Evolutionary conservation across 2,888 invertebrate species (phyloP).

Genomic region (Autographa gamma): DNA sequence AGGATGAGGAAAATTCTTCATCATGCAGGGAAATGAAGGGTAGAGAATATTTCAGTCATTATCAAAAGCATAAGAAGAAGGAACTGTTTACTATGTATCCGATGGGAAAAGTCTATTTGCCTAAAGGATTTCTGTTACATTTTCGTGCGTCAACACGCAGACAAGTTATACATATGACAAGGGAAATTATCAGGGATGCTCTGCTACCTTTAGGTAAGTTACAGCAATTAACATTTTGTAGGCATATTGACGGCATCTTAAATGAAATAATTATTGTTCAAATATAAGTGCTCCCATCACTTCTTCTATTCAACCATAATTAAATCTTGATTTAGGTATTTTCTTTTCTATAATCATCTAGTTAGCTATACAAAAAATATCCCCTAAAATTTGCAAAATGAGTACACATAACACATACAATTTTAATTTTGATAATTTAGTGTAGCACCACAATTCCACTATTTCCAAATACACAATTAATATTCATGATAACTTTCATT

Average conservation of each 20-base stretch:
- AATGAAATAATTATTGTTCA: no score
- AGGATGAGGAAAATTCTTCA: neutral
- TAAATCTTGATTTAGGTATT: no score
- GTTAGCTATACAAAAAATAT: no score
- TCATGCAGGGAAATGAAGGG: constrained; percentile 6
- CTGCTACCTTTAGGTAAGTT: constrained; percentile 23
- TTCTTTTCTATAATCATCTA: no score
- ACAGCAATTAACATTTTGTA: no score
- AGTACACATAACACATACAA: no score
- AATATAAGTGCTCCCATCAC: no score
- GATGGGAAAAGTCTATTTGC: constrained; percentile 12
- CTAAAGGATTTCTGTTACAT: constrained; percentile 23
- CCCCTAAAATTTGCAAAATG: no score
- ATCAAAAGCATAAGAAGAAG: neutral
- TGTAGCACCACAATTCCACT: no score
- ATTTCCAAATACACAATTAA: neutral
- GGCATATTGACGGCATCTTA: no score
- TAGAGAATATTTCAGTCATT: neutral
- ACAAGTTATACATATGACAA: constrained; percentile 8
- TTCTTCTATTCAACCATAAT: no score
- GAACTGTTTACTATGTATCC: constrained; percentile 12
- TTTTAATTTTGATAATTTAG: no score
- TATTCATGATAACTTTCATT: neutral
- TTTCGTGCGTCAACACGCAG: constrained; percentile 13
- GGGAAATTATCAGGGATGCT: constrained; percentile 22